These are phyloP conservation scores for Parapristionchus giblindavisi DNA, from an alignment of 2,888 invertebrate genomes.

Conservation along the genomic window DNA sequence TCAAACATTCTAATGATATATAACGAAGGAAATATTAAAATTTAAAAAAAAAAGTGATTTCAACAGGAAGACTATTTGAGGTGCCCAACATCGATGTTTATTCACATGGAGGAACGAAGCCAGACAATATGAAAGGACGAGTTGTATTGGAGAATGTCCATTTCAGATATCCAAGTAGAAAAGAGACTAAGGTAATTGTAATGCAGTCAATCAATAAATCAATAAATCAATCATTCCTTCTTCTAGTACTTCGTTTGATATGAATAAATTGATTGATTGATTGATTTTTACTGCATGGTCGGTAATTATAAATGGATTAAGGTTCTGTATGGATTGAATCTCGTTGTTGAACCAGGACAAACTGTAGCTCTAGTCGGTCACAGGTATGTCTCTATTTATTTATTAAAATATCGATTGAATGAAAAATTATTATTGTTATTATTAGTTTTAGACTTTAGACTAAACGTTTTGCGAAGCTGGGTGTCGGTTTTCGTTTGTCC, in stretches of 20 bases:
- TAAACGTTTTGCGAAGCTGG: too few species aligned
- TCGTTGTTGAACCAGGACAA: slow-evolving; percentile 54
- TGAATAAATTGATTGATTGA: too few species aligned
- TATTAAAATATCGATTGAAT: background rate
- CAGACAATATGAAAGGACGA: slow-evolving; percentile 40
- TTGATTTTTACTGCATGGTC: too few species aligned
- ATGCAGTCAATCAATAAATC: background rate
- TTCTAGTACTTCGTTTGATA: too few species aligned
- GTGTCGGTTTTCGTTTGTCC: too few species aligned
- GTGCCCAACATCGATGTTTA: slow-evolving; percentile 60
- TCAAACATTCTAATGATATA: background rate
- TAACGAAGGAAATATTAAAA: background rate
- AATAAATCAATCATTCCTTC: background rate
- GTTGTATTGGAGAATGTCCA: slow-evolving; percentile 57
- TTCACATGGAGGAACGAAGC: slow-evolving; percentile 48
- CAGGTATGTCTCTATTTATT: slow-evolving; percentile 3
- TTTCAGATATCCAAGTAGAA: slow-evolving; percentile 60
- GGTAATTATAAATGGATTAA: background rate
- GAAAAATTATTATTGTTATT: background rate
- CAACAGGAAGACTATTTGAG: slow-evolving; percentile 24
- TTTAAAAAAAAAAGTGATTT: background rate
- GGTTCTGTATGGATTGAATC: slow-evolving; percentile 52
- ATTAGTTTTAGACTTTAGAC: background rate
- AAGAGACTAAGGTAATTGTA: slow-evolving; percentile 39
- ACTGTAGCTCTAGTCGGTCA: slow-evolving; percentile 59